A percentile compares a stretch with the other conserved stretches of the same genome.
Evolutionary conservation across 2,113 vertebrate species (phyloP).

Genomic region (Amphiprion percula): DNA sequence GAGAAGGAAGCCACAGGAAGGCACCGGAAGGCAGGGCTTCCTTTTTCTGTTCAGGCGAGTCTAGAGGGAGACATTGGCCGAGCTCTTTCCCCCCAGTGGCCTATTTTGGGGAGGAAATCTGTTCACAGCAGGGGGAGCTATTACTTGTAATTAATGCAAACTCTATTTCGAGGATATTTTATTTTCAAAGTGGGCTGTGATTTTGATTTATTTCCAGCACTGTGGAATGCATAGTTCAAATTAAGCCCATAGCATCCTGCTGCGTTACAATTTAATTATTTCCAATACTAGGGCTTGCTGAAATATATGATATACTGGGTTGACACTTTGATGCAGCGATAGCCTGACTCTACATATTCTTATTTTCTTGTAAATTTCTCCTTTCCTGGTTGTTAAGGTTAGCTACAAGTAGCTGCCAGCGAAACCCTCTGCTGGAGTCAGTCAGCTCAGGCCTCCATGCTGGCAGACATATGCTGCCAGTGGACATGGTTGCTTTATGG

Average conservation of each 20-base stretch:
- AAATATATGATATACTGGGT: conserved; percentile 1
- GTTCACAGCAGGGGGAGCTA: conserved; percentile 77
- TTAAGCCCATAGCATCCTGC: background rate
- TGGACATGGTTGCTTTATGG: conserved; percentile 72
- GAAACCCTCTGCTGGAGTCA: conserved; percentile 45
- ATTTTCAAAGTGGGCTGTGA: conserved; percentile 3
- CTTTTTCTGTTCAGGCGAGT: conserved; percentile 24
- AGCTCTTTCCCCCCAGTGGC: conserved; percentile 27
- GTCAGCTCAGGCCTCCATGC: conserved; percentile 53
- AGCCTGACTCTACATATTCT: background rate
- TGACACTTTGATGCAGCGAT: conserved; percentile 4
- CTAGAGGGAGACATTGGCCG: conserved; percentile 32
- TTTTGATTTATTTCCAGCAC: background rate
- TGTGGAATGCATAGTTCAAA: background rate
- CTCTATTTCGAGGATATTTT: conserved; percentile 17
- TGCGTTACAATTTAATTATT: background rate
- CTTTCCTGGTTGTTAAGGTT: conserved; percentile 17
- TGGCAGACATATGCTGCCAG: conserved; percentile 78
- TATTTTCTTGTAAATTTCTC: background rate
- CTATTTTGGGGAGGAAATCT: conserved; percentile 50
- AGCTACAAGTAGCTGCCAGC: conserved; percentile 35
- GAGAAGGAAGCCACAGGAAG: conserved; percentile 19
- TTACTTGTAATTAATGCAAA: conserved; percentile 58
- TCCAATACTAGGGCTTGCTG: background rate
- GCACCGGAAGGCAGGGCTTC: conserved; percentile 27